phyloP scores from a whole-genome alignment of 2,797 vertebrate genomes.

The Pygocentrus nattereri region DNA sequence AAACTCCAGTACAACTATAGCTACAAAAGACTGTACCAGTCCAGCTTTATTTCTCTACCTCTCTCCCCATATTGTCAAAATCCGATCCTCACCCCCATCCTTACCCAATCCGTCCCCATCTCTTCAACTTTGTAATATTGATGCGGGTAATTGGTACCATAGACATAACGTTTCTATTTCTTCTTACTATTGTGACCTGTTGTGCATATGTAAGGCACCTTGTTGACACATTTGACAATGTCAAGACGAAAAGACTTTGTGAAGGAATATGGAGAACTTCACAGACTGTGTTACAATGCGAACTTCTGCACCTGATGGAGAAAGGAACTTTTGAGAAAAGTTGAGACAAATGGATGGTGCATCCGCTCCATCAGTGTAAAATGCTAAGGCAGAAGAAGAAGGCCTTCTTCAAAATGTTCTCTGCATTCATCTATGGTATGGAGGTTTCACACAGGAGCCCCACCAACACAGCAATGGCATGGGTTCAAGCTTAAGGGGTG shows the following conservation, averaged over 20 bases:
- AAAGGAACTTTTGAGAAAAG: slow-evolving; percentile 30
- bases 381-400: slow-evolving; percentile 4
- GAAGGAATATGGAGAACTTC: slow-evolving; percentile 63
- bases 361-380: slow-evolving; percentile 31
- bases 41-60: slow-evolving; percentile 80
- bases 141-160: slow-evolving; percentile 93
- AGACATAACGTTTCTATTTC: slow-evolving; percentile 87
- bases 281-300: slow-evolving; percentile 41
- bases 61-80: slow-evolving; percentile 53
- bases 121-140: slow-evolving; percentile 78
- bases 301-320: slow-evolving; percentile 32
- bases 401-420: not conserved
- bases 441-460: not conserved
- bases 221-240: slow-evolving; percentile 83
- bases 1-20: slow-evolving; percentile 64
- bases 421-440: not conserved
- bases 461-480: slow-evolving; percentile 23
- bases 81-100: slow-evolving; percentile 46
- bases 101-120: slow-evolving; percentile 62
- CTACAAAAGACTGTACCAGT: slow-evolving; percentile 65
- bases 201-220: slow-evolving; percentile 90
- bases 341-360: slow-evolving; percentile 1
- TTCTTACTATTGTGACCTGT: slow-evolving; percentile 88
- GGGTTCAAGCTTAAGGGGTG: slow-evolving; percentile 49
- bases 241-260: slow-evolving; percentile 70